These are phyloP conservation scores for Melipona beecheii DNA, from an alignment of 2,888 invertebrate species.

Conservation along the genomic window DNA sequence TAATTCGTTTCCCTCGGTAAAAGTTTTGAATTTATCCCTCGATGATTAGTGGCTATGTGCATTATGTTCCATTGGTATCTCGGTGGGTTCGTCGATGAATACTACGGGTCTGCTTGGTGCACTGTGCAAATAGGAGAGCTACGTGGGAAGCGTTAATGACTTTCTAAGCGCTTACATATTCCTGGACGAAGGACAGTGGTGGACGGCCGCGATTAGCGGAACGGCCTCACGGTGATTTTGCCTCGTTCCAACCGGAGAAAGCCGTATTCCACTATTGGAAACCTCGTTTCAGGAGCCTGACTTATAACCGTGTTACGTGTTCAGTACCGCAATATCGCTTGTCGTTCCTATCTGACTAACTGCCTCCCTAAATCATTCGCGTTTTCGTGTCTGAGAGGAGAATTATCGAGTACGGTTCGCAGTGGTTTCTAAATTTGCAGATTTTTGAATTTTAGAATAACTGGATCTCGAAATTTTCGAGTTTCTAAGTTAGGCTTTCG, in stretches of 20 bases:
- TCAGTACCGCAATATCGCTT: conserved; percentile 41
- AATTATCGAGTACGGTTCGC: background rate
- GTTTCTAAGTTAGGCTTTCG: too few relatives aligned
- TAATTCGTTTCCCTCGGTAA: background rate
- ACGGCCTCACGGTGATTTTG: conserved; percentile 39
- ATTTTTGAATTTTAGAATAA: too few relatives aligned
- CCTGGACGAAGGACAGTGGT: conserved; percentile 34
- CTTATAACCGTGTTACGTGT: conserved; percentile 45
- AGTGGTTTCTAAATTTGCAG: background rate
- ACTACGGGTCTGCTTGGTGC: background rate
- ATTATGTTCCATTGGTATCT: conserved; percentile 9
- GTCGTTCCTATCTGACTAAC: background rate
- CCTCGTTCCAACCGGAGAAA: conserved; percentile 33
- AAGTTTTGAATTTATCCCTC: background rate
- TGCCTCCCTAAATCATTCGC: conserved; percentile 2
- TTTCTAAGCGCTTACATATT: conserved; percentile 64
- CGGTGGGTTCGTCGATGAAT: background rate
- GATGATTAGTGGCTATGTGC: background rate
- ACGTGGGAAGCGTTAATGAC: conserved; percentile 73
- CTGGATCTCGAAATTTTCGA: too few relatives aligned
- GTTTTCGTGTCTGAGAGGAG: background rate
- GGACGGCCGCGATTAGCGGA: conserved; percentile 9
- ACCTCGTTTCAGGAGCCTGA: conserved; percentile 28
- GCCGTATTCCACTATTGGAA: conserved; percentile 12
- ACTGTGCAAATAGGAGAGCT: conserved; percentile 16